Conservation (phyloP, 2,888 invertebrate species). For the Falcaria lacertinaria region DNA sequence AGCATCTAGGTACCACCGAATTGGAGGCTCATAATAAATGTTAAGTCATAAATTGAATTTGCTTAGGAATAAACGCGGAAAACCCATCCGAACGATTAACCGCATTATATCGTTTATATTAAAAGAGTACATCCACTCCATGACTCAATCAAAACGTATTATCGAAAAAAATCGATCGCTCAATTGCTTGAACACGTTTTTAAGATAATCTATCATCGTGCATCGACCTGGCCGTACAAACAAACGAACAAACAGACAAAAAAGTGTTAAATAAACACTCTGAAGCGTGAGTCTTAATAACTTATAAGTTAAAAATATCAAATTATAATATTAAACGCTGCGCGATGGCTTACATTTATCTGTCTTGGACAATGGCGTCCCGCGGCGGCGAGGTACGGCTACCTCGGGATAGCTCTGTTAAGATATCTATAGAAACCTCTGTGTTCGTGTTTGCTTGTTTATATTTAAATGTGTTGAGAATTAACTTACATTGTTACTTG, state of each 20-base stretch:
- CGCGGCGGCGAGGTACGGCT: slow-evolving; percentile 32
- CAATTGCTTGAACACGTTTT: slow-evolving; percentile 1
- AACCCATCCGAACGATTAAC: neutral
- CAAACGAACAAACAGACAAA: slow-evolving; percentile 27
- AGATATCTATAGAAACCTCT: neutral
- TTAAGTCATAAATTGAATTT: too few species aligned
- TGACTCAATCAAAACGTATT: neutral
- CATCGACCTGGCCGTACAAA: slow-evolving; percentile 10
- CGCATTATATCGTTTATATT: neutral
- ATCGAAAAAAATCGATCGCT: neutral
- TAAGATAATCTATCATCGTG: slow-evolving; percentile 1
- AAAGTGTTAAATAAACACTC: slow-evolving; percentile 74
- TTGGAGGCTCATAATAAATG: too few species aligned
- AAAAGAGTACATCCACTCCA: neutral
- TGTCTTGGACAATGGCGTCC: slow-evolving; percentile 62
- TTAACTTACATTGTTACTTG: too few species aligned
- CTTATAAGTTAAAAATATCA: slow-evolving; percentile 78
- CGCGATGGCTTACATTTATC: slow-evolving; percentile 67
- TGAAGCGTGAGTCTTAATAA: slow-evolving; percentile 75
- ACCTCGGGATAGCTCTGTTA: neutral
- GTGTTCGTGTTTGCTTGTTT: neutral
- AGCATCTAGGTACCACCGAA: too few species aligned
- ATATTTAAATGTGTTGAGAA: too few species aligned
- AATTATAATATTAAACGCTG: slow-evolving; percentile 77
- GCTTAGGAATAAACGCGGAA: too few species aligned